A percentile compares a stretch with the other conserved stretches of the same genome.
Conservation (phyloP, 2,113 vertebrate genomes). For the Apteryx mantelli region DNA sequence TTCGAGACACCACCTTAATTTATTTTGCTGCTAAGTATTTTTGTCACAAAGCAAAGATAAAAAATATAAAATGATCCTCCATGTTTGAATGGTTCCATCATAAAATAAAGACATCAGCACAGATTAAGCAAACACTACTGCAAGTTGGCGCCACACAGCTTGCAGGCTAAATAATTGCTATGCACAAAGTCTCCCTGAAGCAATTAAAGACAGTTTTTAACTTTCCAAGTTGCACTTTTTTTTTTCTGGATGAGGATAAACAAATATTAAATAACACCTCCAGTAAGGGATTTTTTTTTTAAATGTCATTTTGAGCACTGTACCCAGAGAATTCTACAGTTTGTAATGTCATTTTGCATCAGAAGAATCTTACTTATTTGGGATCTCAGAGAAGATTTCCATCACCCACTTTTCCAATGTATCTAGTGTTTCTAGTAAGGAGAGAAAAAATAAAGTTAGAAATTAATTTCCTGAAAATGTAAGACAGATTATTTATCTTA, state of each 20-base stretch:
- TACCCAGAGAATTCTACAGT: not conserved
- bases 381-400: constrained; percentile 92
- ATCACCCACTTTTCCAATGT: constrained; percentile 95
- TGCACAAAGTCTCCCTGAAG: not conserved
- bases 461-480: constrained; percentile 4
- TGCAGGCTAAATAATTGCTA: not conserved
- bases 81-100: not conserved
- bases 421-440: constrained; percentile 87
- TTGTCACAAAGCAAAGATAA: not conserved
- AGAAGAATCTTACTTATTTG: constrained; percentile 90
- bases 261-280: not conserved
- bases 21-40: not conserved
- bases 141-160: not conserved
- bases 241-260: not conserved
- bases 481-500: not conserved
- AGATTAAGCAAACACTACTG: not conserved
- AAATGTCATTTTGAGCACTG: not conserved
- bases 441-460: not conserved
- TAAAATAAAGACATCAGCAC: not conserved
- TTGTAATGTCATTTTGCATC: not conserved
- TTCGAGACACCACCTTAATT: not conserved
- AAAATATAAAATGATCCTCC: not conserved
- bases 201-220: not conserved
- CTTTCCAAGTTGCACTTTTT: not conserved
- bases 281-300: not conserved